These are phyloP conservation scores for Aethina tumida DNA, from an alignment of 1,140 invertebrate genomes.

Conservation along the genomic window DNA sequence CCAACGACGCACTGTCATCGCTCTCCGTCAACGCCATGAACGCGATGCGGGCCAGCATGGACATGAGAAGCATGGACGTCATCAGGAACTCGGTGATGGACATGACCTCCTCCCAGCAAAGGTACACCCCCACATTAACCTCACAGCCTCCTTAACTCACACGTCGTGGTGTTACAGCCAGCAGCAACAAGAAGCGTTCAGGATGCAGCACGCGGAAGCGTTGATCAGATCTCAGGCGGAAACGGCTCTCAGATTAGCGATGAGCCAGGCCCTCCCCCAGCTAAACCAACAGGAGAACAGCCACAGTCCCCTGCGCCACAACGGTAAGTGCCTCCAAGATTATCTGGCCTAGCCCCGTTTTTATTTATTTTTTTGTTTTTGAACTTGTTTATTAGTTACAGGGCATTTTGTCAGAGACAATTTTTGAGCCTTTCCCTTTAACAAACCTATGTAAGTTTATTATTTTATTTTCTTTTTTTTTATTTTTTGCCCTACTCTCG, in stretches of 20 bases:
- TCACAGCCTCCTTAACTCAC: conserved; percentile 20
- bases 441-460: neutral
- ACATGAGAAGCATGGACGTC: conserved; percentile 34
- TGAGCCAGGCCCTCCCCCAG: conserved; percentile 47
- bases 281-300: conserved; percentile 33
- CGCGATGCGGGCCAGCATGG: conserved; percentile 38
- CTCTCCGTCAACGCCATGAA: conserved; percentile 35
- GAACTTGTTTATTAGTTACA: conserved; percentile 1
- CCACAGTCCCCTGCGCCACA: conserved; percentile 32
- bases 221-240: conserved; percentile 73
- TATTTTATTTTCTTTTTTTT: neutral
- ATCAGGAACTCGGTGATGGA: conserved; percentile 34
- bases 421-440: conserved; percentile 1
- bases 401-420: neutral
- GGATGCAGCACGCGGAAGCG: conserved; percentile 56
- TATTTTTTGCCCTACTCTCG: neutral
- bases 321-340: conserved; percentile 26
- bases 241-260: conserved; percentile 67
- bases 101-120: conserved; percentile 22
- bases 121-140: conserved; percentile 8
- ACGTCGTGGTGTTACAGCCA: conserved; percentile 40
- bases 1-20: conserved; percentile 31
- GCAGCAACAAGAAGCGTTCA: conserved; percentile 55
- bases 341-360: neutral
- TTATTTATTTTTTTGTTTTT: neutral